Evolutionary conservation across 1,140 invertebrate genomes (phyloP).

Genomic region (Mylabris phalerata): DNA sequence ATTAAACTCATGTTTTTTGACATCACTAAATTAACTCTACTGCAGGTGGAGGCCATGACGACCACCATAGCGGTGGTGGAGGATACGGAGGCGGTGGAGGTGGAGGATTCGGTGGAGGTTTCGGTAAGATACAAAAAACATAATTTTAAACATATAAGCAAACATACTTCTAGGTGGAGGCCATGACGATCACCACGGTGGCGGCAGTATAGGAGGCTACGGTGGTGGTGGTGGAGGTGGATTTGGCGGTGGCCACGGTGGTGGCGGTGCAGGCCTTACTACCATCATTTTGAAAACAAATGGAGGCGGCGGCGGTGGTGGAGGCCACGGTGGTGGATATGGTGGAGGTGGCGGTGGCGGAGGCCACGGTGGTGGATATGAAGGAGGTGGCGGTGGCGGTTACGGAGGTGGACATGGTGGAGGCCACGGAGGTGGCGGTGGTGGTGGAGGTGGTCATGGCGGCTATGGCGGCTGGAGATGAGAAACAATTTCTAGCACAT

Average conservation of each 20-base stretch:
- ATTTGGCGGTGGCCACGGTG: no score
- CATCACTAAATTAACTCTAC: no score
- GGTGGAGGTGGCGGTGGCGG: constrained; percentile 16
- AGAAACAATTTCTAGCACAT: neutral
- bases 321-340: constrained; percentile 4
- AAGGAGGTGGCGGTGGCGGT: constrained; percentile 14
- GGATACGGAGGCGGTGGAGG: constrained; percentile 18
- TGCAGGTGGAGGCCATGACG: neutral
- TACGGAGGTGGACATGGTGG: constrained; percentile 16
- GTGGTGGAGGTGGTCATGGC: constrained; percentile 13
- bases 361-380: constrained; percentile 6
- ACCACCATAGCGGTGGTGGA: constrained; percentile 14
- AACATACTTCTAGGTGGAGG: no score
- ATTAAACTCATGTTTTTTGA: no score
- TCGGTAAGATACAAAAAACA: no score
- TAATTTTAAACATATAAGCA: no score
- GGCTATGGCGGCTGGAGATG: constrained; percentile 1
- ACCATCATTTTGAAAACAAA: no score
- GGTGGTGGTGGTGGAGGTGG: constrained; percentile 2
- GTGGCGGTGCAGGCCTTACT: no score
- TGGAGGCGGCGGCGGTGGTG: constrained; percentile 16
- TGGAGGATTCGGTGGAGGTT: neutral
- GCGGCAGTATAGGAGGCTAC: constrained; percentile 17
- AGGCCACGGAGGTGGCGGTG: constrained; percentile 16
- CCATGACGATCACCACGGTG: constrained; percentile 3